phyloP scores from a whole-genome alignment of 2,888 invertebrate species.

The Andrena fulva region DNA sequence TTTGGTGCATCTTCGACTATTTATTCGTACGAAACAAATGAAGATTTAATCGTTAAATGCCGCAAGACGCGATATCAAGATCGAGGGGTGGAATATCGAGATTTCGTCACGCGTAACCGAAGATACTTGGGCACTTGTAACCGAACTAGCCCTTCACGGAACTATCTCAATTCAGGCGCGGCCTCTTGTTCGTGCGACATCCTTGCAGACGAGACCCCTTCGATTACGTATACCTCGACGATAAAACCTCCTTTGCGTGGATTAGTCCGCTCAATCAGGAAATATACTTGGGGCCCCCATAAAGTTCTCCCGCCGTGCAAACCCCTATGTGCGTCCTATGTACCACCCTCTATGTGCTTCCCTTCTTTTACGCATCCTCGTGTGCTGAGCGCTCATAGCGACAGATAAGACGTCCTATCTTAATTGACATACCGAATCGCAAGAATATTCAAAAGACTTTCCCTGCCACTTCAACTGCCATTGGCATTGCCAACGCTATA shows the following conservation, averaged over 20 bases:
- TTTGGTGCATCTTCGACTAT: no score
- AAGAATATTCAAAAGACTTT: conserved; percentile 38
- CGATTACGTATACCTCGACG: conserved; percentile 80
- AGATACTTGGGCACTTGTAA: conserved; percentile 3
- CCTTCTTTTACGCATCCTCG: conserved; percentile 67
- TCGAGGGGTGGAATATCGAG: background rate
- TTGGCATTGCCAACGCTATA: conserved; percentile 15
- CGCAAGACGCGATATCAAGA: background rate
- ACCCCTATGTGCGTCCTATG: conserved; percentile 76
- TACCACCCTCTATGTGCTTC: conserved; percentile 68
- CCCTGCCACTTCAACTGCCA: conserved; percentile 29
- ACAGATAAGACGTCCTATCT: conserved; percentile 67
- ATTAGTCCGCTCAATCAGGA: conserved; percentile 84
- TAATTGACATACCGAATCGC: conserved; percentile 39
- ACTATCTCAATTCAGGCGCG: conserved; percentile 38
- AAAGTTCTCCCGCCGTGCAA: conserved; percentile 76
- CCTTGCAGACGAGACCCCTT: conserved; percentile 66
- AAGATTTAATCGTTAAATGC: no score
- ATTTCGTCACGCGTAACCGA: background rate
- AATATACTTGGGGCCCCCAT: conserved; percentile 82
- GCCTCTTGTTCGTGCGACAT: conserved; percentile 53
- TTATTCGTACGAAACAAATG: no score
- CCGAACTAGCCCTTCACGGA: conserved; percentile 10
- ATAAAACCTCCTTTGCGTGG: conserved; percentile 84
- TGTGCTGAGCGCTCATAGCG: conserved; percentile 54